Evolutionary conservation across 2,113 vertebrate genomes (phyloP).

Genomic region (Proteles cristata): DNA sequence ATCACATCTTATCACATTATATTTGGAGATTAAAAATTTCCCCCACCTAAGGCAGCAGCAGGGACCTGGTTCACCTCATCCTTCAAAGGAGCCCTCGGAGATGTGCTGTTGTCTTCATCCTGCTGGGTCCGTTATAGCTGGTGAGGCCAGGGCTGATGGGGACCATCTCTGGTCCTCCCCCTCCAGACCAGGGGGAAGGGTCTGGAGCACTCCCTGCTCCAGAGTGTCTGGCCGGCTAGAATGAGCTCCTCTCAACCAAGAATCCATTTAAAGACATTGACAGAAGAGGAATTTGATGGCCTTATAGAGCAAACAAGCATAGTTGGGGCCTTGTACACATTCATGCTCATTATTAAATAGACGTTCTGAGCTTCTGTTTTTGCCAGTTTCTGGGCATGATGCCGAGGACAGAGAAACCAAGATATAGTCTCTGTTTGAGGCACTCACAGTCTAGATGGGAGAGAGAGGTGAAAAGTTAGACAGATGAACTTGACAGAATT

Average conservation of each 20-base stretch:
- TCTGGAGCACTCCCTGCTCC: not conserved
- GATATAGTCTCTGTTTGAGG: rapidly evolving
- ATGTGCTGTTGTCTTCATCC: conserved; percentile 63
- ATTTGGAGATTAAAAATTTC: conserved; percentile 76
- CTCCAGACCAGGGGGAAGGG: not conserved
- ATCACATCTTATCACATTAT: conserved; percentile 81
- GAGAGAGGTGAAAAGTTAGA: rapidly evolving
- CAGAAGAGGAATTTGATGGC: too few relatives aligned
- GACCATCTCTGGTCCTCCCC: conserved; percentile 25
- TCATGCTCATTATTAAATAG: rapidly evolving
- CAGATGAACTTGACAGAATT: rapidly evolving
- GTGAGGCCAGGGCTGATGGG: conserved; percentile 58
- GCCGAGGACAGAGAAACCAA: not conserved
- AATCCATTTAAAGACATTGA: not conserved
- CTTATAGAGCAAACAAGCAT: too few relatives aligned
- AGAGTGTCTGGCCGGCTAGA: rapidly evolving
- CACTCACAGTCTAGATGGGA: not conserved
- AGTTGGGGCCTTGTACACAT: rapidly evolving
- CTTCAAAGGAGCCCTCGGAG: conserved; percentile 74
- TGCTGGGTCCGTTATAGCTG: conserved; percentile 62
- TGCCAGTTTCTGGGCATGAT: not conserved
- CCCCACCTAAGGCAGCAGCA: conserved; percentile 70
- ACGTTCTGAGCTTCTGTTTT: not conserved
- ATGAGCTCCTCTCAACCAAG: not conserved
- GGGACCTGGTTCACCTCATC: conserved; percentile 73